Percentiles rank a stretch among this genome's conserved stretches.
Evolutionary conservation across 2,113 vertebrate genomes (phyloP).

Genomic region (Uropsilus gracilis): DNA sequence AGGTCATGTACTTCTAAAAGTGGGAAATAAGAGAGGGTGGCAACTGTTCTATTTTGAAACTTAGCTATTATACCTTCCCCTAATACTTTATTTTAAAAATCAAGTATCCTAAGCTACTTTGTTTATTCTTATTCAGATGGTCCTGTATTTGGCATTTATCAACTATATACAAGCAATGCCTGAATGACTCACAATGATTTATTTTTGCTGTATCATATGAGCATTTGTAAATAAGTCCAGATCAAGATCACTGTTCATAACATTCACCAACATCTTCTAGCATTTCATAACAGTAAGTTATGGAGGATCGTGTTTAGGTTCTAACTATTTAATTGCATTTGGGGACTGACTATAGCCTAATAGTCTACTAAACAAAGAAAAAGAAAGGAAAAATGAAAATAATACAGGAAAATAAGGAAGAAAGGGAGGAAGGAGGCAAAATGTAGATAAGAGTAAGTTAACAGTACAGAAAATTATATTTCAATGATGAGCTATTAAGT

Average conservation of each 20-base stretch:
- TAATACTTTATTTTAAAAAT: conserved; percentile 43
- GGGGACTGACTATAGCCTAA: background rate
- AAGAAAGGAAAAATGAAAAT: background rate
- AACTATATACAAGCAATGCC: background rate
- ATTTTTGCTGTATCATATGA: background rate
- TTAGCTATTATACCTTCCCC: conserved; percentile 13
- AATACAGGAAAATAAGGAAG: too few species aligned
- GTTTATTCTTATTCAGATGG: background rate
- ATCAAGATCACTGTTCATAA: background rate
- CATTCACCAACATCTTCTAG: background rate
- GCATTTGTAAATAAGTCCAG: background rate
- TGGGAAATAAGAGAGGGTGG: background rate
- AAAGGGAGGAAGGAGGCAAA: background rate
- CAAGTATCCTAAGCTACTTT: conserved; percentile 6
- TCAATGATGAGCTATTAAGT: background rate
- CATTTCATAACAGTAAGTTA: background rate
- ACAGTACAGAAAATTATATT: background rate
- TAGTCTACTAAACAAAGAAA: background rate
- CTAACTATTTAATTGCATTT: background rate
- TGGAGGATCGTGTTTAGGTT: background rate
- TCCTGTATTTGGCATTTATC: background rate
- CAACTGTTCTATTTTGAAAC: conserved; percentile 27
- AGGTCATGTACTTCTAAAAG: conserved; percentile 49
- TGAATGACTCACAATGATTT: background rate
- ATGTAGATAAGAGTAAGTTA: background rate